Evolutionary conservation across 1,140 invertebrate species (phyloP).

Genomic region (Patella vulgata): DNA sequence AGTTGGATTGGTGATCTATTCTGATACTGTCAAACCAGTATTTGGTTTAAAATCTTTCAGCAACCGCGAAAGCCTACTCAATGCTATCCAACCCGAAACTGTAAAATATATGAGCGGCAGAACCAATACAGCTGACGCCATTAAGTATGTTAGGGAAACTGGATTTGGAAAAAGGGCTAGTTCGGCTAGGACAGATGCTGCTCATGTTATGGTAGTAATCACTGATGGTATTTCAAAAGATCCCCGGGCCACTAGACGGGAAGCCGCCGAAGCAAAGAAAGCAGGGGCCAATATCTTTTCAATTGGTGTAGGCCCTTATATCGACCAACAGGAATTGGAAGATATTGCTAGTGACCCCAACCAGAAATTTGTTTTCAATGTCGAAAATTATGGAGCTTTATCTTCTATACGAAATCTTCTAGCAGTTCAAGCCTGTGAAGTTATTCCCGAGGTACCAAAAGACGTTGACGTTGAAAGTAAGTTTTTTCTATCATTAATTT

Average conservation of each 20-base stretch:
- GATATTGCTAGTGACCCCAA: conserved; percentile 18
- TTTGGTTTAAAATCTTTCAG: conserved; percentile 36
- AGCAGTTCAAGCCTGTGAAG: conserved; percentile 39
- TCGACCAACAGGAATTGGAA: conserved; percentile 10
- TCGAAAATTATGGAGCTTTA: conserved; percentile 44
- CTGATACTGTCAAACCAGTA: conserved; percentile 26
- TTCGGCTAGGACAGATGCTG: not conserved
- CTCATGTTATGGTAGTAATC: conserved; percentile 40
- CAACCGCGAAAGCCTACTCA: conserved; percentile 1
- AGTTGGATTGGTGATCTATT: conserved; percentile 48
- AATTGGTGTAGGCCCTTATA: conserved; percentile 17
- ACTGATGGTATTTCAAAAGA: conserved; percentile 25
- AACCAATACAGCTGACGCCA: conserved; percentile 20
- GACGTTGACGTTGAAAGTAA: too few relatives aligned
- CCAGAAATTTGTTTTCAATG: conserved; percentile 29
- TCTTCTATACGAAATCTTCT: conserved; percentile 41
- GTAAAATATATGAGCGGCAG: conserved; percentile 20
- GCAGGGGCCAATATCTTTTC: conserved; percentile 16
- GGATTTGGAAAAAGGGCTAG: conserved; percentile 6
- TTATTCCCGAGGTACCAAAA: too few relatives aligned
- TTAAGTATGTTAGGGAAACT: conserved; percentile 16
- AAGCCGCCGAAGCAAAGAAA: conserved; percentile 11
- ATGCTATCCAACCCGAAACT: not conserved
- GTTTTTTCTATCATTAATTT: too few relatives aligned
- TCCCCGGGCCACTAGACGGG: conserved; percentile 5